Evolutionary conservation across 2,797 vertebrate species (phyloP), one percentile per base, ranked within the genome.

Genomic region (Lagodon rhomboides): DNA sequence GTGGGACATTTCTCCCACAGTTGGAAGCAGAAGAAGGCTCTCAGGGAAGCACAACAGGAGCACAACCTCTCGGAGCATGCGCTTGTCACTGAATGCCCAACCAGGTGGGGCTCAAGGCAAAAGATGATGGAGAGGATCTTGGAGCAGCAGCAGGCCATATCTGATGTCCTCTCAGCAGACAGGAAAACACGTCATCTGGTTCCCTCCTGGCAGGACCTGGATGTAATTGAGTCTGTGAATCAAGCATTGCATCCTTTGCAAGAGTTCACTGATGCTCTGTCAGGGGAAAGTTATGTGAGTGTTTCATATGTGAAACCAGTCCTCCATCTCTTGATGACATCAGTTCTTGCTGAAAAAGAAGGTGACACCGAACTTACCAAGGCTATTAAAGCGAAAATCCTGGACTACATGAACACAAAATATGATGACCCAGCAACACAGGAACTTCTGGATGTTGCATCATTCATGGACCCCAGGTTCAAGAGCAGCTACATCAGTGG

Each of bases 41-140:
- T n/a, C n/a, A n/a, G n/a, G n/a, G n/a, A n/a, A n/a, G n/a, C n/a
- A n/a, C n/a, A n/a, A n/a, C n/a, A n/a, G n/a, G n/a, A n/a, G n/a
- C n/a, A n/a, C n/a, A n/a, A n/a, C n/a, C n/a, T n/a, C n/a, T n/a
- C n/a, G n/a, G n/a, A n/a, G n/a, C 75, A 77, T 27, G 22, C 22
- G 1, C 41, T 79, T 5, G 58, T 67, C 18, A 67, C 63, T 3
- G 62, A 75, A 58, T 67, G 73, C 53, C 53, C 62, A 58, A 67
- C 62, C 22, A 41, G 38, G 38, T 41, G 38, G 38, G 38, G 38
- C 38, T 41, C 38, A 41, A 41, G 8, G 4, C 38, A 75, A 7
- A 41, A 41, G 8, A 41, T 41, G 73, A 9, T 59, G 54, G 73
- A 5, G 38, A 41, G 38, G 38, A 41, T 41, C 38, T 41, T 41